Base-by-base conservation (phyloP, 2,113 vertebrate species). In the Pagrus major region DNA sequence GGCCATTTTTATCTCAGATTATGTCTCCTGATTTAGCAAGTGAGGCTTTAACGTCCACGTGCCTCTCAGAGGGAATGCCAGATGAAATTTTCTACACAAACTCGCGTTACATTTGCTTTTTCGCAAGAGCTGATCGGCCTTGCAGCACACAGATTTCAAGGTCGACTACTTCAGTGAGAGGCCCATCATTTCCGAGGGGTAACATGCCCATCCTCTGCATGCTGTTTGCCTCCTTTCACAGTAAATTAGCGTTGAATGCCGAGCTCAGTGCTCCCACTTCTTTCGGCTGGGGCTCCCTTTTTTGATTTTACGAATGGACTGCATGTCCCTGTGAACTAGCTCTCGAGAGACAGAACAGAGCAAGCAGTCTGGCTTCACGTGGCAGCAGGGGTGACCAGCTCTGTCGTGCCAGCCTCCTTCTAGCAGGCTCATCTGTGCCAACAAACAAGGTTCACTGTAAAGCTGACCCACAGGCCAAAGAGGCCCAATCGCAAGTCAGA, bases 331-430 rank as follows among this genome's bases (percentile, higher is more conserved):
- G 81, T 71, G 80, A 84, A 78, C 77, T 42, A 7, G 54, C 84
- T 86, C 71, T 64, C 52, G 56, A 6, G 41, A 76, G 76, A 51
- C 66, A 55, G 83, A 76, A 51, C 66, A 55, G 83, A 76, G 82
- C 51, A 2, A 68, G 72, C 77, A 61, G 51, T 54, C 9, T 67
- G 33, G 85, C 70, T 74, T 92, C 89, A 93, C 86, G 77, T 90
- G 92, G 83, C 82, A 78, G 71, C 65, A 73, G 67, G 83, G 80
- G 71, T 87, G 90, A 90, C 80, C 76, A 23, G 47, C 55, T 65
- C 66, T 44, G 66, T 75, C 80, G 42, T 80, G 85, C 74, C 81
- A 80, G 68, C 71, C 61, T 66, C 83, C 55, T 74, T 58, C 29
- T 58, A 63, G 69, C 75, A 5, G 0, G 21, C 61, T 37, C 79